Conservation (phyloP, 35 echinoderm and acorn worm species). For the Ophiothrix spiculata region DNA sequence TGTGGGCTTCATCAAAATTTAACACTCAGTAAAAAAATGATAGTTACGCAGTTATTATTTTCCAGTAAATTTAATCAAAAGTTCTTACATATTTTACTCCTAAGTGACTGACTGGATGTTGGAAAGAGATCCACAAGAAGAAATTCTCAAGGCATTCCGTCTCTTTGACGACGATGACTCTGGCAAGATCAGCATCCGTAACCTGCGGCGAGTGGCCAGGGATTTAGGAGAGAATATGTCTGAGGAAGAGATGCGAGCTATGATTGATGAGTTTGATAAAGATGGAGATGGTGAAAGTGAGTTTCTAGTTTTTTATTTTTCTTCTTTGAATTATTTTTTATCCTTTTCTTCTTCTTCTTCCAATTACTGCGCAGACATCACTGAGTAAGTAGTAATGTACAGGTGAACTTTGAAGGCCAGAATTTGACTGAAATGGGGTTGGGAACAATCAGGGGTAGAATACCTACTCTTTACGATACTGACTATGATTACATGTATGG, state of each 20-base stretch:
- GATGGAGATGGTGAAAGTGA: slow-evolving; percentile 98
- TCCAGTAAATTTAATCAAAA: no score
- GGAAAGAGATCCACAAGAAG: slow-evolving; percentile 89
- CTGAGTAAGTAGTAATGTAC: neutral
- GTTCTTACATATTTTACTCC: neutral
- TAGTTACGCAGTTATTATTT: no score
- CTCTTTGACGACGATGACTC: slow-evolving; percentile 98
- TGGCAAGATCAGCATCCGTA: slow-evolving; percentile 90
- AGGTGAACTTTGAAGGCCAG: neutral
- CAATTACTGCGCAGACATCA: neutral
- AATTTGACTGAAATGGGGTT: neutral
- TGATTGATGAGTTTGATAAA: slow-evolving; percentile 98
- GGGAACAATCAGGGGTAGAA: no score
- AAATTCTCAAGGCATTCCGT: slow-evolving; percentile 90
- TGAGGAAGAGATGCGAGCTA: slow-evolving; percentile 90
- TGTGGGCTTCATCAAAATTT: no score
- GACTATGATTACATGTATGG: no score
- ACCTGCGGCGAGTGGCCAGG: slow-evolving; percentile 77
- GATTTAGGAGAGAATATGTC: slow-evolving; percentile 97
- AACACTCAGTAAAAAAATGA: no score
- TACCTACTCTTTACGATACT: no score
- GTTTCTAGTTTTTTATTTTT: neutral
- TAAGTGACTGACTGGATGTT: slow-evolving; percentile 95
- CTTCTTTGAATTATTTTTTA: neutral
- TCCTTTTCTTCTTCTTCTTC: neutral